phyloP scores from a whole-genome alignment of 2,888 invertebrate species.

The Morpho deidamia region DNA sequence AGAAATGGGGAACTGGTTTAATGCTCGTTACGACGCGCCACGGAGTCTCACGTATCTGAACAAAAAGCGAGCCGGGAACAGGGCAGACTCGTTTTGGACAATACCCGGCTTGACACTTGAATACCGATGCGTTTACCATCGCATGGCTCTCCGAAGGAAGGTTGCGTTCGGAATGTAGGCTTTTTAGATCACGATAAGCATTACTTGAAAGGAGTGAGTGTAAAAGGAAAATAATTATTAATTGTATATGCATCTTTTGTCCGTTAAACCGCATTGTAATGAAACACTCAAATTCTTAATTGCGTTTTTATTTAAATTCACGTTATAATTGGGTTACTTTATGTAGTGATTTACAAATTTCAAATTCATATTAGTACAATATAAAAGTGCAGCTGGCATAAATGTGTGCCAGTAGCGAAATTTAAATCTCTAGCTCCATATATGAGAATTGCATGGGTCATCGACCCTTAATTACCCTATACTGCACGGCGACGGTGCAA shows the following conservation, averaged over 20 bases:
- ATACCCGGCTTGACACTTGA: conserved; percentile 64
- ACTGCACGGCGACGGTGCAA: conserved; percentile 63
- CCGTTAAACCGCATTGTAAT: not conserved
- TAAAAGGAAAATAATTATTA: conserved; percentile 2
- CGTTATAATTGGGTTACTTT: not conserved
- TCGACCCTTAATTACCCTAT: conserved; percentile 70
- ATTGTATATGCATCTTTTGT: not conserved
- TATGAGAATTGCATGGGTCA: conserved; percentile 54
- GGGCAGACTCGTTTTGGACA: conserved; percentile 63
- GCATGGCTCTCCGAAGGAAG: conserved; percentile 23
- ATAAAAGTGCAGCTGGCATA: not conserved
- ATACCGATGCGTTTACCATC: conserved; percentile 58
- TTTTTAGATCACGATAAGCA: conserved; percentile 18
- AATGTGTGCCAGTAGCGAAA: conserved; percentile 7
- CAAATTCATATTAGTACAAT: too few relatives aligned
- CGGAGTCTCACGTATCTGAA: conserved; percentile 65
- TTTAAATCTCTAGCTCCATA: conserved; percentile 47
- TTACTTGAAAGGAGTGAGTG: not conserved
- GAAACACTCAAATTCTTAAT: not conserved
- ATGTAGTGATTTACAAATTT: too few relatives aligned
- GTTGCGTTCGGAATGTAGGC: conserved; percentile 27
- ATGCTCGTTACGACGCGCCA: conserved; percentile 68
- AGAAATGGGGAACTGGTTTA: conserved; percentile 67
- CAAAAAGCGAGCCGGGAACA: conserved; percentile 58
- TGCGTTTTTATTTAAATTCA: not conserved